Base-by-base conservation (phyloP, 1,140 invertebrate genomes). In the Drosophila paulistorum region DNA sequence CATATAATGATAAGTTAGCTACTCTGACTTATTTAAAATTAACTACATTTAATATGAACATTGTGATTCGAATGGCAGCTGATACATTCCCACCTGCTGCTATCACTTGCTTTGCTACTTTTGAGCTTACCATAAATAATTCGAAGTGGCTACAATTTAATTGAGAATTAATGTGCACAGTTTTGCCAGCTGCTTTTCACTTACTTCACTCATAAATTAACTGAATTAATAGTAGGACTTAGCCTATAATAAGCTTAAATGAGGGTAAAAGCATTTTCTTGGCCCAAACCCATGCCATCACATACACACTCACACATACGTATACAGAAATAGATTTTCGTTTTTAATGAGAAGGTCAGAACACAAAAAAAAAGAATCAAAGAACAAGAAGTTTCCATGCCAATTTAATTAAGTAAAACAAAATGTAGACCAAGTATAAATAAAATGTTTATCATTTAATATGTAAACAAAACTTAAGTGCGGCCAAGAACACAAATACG, bases 131-230 rank as follows among this genome's bases (percentile, higher is more conserved):
- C 62, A 55, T 70, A 74, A 74, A 62, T 63, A 70, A 70, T 57
- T n/a, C 45, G 9, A 71, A 66, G 61, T 35, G 42, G 48, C 48
- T 57, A 71, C 72, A 67, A 63, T 54, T 67, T 71, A 75, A 71
- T 75, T 67, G 59, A 66, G 41, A 66, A 75, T 75, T 71, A 64
- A 71, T 59, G 48, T 54, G 45, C 59, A 75, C 68, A 71, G 45
- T 71, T 65, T 65, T 41, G 63, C 33, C 68, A 67, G 59, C 39
- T 71, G 73, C 59, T 63, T 75, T 71, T 63, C 59, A 45, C 35
- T 70, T 65, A 74, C 59, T 23, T 74, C 42, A 54, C 61, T 39
- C 23, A 61, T 65, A 65, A 65, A 48, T 65, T 37, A 59, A 54
- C 62, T 71, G 55, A 61, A 62, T 62, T 70, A 66, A 65, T 71